A percentile compares a stretch with the other conserved stretches of the same genome.
Conservation (phyloP, 1,140 invertebrate genomes). For the Caenorhabditis elegans region DNA sequence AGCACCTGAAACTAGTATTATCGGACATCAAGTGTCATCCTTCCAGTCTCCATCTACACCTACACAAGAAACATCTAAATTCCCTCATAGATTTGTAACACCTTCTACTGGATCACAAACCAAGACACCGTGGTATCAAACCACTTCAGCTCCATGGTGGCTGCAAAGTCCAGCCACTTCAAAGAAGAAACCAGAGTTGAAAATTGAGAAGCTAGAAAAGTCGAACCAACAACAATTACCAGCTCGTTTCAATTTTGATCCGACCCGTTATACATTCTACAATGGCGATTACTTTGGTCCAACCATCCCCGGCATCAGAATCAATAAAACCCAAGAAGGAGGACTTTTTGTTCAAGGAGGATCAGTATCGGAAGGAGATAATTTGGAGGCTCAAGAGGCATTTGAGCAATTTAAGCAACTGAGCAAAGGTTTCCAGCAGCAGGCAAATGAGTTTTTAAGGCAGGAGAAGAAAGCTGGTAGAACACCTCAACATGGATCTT, state of each 20-base stretch:
- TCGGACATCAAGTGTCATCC: not conserved
- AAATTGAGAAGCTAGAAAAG: not conserved
- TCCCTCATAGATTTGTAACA: not conserved
- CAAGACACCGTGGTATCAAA: slow-evolving; percentile 1
- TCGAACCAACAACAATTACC: not conserved
- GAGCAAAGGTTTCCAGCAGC: not conserved
- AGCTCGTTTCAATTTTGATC: slow-evolving; percentile 2
- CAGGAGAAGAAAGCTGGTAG: slow-evolving; percentile 16
- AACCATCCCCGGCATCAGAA: slow-evolving; percentile 23
- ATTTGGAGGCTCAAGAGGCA: not conserved
- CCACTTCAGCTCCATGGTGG: not conserved
- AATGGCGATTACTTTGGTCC: slow-evolving; percentile 38
- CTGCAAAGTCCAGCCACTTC: not conserved
- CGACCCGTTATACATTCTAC: slow-evolving; percentile 16
- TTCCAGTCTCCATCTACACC: not conserved
- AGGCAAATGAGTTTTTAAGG: slow-evolving; percentile 28
- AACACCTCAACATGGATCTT: not conserved
- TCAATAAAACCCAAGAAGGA: not conserved
- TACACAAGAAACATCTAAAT: not conserved
- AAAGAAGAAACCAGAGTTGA: not conserved
- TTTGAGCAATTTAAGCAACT: slow-evolving; percentile 35
- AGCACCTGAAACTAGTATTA: not conserved
- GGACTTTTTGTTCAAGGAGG: not conserved
- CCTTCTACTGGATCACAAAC: not conserved
- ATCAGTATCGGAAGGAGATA: not conserved